These are phyloP conservation scores for Hypotaenidia philippensis DNA, from an alignment of 2,797 vertebrate genomes.

Conservation along the genomic window DNA sequence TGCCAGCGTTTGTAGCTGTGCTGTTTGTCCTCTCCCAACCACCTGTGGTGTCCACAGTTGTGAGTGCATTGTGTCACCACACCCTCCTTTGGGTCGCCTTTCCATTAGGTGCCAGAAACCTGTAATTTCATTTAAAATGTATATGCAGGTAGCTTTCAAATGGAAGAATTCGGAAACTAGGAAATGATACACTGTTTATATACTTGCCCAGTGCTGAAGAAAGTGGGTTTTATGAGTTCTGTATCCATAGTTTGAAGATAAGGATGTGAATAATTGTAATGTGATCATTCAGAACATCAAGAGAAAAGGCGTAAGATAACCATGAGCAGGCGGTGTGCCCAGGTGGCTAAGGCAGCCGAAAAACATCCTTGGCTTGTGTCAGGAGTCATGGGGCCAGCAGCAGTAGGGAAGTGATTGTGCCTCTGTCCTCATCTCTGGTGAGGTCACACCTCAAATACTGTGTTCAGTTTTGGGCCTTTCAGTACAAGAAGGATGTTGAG, in stretches of 20 bases:
- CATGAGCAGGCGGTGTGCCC: no score
- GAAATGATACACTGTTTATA: not conserved
- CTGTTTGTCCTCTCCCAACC: not conserved
- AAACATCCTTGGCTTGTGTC: no score
- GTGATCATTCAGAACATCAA: not conserved
- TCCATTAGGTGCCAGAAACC: not conserved
- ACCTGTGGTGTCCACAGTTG: not conserved
- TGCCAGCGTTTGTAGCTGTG: not conserved
- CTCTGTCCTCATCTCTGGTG: no score
- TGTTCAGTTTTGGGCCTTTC: no score
- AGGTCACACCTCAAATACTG: no score
- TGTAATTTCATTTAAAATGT: slow-evolving; percentile 7
- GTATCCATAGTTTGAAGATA: not conserved
- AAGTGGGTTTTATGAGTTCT: not conserved
- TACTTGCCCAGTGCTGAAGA: not conserved
- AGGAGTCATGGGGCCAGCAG: no score
- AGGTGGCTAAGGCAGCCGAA: no score
- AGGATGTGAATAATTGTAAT: not conserved
- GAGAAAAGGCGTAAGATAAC: not conserved
- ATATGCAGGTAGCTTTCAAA: not conserved
- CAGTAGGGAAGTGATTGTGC: no score
- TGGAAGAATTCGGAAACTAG: not conserved
- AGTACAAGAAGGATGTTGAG: no score
- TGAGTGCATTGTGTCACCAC: not conserved
- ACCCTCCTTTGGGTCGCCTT: not conserved